Evolutionary conservation across 2,797 vertebrate genomes (phyloP).

Genomic region (Clarias laeviceps): DNA sequence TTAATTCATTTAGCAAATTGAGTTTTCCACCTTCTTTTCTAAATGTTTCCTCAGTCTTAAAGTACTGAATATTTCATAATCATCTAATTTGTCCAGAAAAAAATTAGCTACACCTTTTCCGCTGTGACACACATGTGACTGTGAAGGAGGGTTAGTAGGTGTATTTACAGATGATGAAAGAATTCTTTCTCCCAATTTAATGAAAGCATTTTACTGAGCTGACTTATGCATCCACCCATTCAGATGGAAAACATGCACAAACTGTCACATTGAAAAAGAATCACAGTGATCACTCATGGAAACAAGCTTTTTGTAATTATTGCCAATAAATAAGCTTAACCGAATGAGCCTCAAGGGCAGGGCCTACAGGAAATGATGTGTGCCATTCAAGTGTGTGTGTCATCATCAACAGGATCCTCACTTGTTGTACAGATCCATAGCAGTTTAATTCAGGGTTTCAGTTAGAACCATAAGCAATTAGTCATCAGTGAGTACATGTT

Average conservation of each 20-base stretch:
- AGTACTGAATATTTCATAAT: background rate
- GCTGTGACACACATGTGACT: constrained; percentile 3
- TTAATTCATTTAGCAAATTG: background rate
- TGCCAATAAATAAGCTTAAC: constrained; percentile 26
- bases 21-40: background rate
- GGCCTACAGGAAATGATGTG: constrained; percentile 47
- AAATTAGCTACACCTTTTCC: background rate
- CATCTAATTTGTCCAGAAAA: too few species aligned
- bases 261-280: background rate
- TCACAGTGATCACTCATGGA: background rate
- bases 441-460: constrained; percentile 13
- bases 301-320: background rate
- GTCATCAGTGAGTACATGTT: background rate
- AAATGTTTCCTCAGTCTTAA: background rate
- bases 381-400: constrained; percentile 42
- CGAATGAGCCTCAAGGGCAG: constrained; percentile 38
- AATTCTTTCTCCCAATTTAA: background rate
- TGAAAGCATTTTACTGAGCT: background rate
- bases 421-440: background rate
- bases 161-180: constrained; percentile 7
- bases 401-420: constrained; percentile 35
- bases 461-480: background rate
- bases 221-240: background rate
- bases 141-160: background rate
- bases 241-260: background rate